A percentile compares a stretch with the other conserved stretches of the same genome.
phyloP scores from a whole-genome alignment of 23 tunicate genomes.

The Ciona savignyi region DNA sequence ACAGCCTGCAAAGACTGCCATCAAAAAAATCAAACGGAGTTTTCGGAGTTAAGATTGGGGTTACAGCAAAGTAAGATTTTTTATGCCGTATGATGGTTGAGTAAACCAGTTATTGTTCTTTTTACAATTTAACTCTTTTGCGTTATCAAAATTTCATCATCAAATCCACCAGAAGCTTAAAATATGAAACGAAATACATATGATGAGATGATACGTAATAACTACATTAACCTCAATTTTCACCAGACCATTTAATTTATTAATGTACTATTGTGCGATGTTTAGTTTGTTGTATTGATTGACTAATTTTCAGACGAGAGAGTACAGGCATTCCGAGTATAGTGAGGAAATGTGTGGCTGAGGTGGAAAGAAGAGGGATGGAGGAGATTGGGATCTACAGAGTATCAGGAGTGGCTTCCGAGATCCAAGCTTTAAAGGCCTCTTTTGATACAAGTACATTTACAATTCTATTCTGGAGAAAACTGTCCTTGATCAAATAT shows the following conservation, averaged over 20 bases:
- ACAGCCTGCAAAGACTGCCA: conserved; percentile 63
- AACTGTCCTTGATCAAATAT: not conserved
- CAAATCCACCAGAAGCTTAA: too few relatives aligned
- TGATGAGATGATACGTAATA: too few relatives aligned
- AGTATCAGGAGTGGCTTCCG: conserved; percentile 93
- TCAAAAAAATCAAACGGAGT: conserved; percentile 73
- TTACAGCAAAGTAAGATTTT: conserved; percentile 54
- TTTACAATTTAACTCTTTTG: too few relatives aligned
- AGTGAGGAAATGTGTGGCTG: conserved; percentile 64
- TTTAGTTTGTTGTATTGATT: too few relatives aligned
- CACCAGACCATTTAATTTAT: too few relatives aligned
- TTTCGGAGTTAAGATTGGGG: conserved; percentile 70
- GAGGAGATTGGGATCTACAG: conserved; percentile 93
- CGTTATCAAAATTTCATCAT: too few relatives aligned
- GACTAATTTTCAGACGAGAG: conserved; percentile 68
- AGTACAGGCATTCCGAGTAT: conserved; percentile 67
- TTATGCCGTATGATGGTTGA: not conserved
- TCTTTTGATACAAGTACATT: conserved; percentile 77
- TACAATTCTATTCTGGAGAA: too few relatives aligned
- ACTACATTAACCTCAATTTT: too few relatives aligned
- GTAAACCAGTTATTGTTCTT: too few relatives aligned
- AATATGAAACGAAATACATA: too few relatives aligned
- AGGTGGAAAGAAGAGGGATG: conserved; percentile 97
- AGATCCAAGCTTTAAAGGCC: conserved; percentile 74
- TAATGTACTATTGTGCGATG: too few relatives aligned